Evolutionary conservation across 2,888 invertebrate genomes (phyloP).

Genomic region (Eupithecia dodoneata): DNA sequence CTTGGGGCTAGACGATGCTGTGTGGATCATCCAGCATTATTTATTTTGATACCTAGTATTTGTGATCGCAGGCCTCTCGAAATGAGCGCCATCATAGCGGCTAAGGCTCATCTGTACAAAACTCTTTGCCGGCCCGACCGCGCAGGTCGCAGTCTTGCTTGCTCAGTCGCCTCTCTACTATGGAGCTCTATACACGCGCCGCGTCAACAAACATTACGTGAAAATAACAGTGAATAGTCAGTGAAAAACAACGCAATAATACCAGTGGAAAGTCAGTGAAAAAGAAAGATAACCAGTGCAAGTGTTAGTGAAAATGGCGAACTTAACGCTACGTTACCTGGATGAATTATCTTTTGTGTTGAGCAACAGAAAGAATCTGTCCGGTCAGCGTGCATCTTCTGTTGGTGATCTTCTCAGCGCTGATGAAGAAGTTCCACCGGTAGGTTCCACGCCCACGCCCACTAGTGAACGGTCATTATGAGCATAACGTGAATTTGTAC

Average conservation of each 20-base stretch:
- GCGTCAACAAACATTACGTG: constrained; percentile 14
- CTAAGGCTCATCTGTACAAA: constrained; percentile 7
- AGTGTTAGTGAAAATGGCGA: constrained; percentile 65
- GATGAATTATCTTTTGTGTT: constrained; percentile 81
- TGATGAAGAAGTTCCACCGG: constrained; percentile 75
- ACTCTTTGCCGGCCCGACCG: constrained; percentile 24
- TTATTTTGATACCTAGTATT: too few species aligned
- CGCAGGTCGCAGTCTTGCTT: constrained; percentile 12
- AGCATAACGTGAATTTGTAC: not conserved
- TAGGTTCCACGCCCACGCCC: constrained; percentile 48
- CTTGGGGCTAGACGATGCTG: too few species aligned
- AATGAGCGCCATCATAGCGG: not conserved
- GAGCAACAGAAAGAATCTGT: constrained; percentile 73
- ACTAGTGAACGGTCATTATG: not conserved
- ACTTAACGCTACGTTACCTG: constrained; percentile 79
- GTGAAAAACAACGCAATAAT: constrained; percentile 1
- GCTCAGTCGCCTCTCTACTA: constrained; percentile 28
- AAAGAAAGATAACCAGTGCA: not conserved
- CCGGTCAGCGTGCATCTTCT: constrained; percentile 78
- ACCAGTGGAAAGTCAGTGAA: constrained; percentile 15
- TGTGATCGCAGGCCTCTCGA: not conserved
- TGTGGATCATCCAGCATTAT: too few species aligned
- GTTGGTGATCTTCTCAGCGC: constrained; percentile 79
- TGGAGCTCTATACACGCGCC: constrained; percentile 23
- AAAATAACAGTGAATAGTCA: constrained; percentile 19